Evolutionary conservation across 1,140 invertebrate genomes (phyloP).

Genomic region (Pseudachorutes palmiensis): DNA sequence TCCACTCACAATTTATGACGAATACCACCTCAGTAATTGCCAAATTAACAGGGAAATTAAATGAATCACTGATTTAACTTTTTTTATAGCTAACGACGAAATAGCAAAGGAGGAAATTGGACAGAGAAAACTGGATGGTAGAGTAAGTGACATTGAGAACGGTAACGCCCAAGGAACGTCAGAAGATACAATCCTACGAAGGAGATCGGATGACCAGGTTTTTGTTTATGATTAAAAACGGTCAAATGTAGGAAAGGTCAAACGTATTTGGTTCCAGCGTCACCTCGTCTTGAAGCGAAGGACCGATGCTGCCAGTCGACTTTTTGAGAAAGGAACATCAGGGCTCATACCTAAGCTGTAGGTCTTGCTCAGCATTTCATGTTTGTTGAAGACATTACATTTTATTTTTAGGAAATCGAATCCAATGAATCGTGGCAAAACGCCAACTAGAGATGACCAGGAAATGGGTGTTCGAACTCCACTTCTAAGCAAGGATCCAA

Average conservation of each 20-base stretch:
- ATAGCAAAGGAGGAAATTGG: conserved; percentile 3
- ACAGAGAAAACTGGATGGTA: background rate
- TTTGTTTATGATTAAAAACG: background rate
- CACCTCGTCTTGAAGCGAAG: background rate
- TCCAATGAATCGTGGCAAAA: background rate
- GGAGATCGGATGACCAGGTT: background rate
- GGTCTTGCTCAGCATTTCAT: too few relatives aligned
- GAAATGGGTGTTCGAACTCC: conserved; percentile 16
- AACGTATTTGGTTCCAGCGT: background rate
- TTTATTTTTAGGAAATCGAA: conserved; percentile 1
- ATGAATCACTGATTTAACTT: background rate
- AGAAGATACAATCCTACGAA: background rate
- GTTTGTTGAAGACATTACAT: too few relatives aligned
- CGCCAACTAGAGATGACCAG: background rate
- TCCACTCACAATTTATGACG: conserved; percentile 50
- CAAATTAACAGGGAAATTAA: background rate
- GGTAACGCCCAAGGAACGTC: background rate
- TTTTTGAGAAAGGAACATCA: conserved; percentile 10
- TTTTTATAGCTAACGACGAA: conserved; percentile 9
- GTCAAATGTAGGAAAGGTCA: background rate
- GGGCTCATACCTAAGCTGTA: too few relatives aligned
- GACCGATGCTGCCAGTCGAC: background rate
- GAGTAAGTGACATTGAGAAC: background rate
- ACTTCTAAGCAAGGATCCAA: too few relatives aligned
- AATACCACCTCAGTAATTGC: conserved; percentile 49